Conservation (phyloP, 2,888 invertebrate genomes). For the Dolichomitus sp. region DNA sequence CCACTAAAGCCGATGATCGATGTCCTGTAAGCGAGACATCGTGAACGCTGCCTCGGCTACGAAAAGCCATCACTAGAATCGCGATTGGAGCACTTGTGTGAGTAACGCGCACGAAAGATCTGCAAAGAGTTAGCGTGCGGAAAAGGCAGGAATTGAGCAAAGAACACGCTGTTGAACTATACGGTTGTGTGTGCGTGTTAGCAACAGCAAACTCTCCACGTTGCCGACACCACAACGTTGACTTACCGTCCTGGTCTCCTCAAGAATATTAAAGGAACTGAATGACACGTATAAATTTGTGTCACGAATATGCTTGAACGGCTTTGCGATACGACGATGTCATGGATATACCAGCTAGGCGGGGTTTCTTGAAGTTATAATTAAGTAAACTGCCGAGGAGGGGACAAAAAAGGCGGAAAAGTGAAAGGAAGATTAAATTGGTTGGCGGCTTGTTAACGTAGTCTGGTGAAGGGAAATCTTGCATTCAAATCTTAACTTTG, state of each 20-base stretch:
- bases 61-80: slow-evolving; percentile 53
- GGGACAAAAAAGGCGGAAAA: neutral
- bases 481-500: neutral
- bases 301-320: slow-evolving; percentile 35
- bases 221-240: slow-evolving; percentile 34
- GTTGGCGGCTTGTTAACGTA: neutral
- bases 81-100: slow-evolving; percentile 16
- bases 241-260: slow-evolving; percentile 15
- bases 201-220: slow-evolving; percentile 24
- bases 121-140: neutral
- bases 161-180: slow-evolving; percentile 29
- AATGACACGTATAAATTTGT: slow-evolving; percentile 45
- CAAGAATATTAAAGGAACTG: slow-evolving; percentile 13
- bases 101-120: slow-evolving; percentile 10
- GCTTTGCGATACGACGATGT: slow-evolving; percentile 20
- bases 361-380: neutral
- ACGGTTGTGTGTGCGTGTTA: slow-evolving; percentile 42
- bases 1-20: slow-evolving; percentile 56
- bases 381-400: slow-evolving; percentile 9
- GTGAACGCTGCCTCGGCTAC: slow-evolving; percentile 25
- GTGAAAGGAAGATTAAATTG: slow-evolving; percentile 10
- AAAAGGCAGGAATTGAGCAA: neutral
- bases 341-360: slow-evolving; percentile 16
- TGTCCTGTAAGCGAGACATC: slow-evolving; percentile 26
- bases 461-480: neutral